These are phyloP conservation scores for Sander vitreus DNA, from an alignment of 2,113 vertebrate species.

Conservation along the genomic window DNA sequence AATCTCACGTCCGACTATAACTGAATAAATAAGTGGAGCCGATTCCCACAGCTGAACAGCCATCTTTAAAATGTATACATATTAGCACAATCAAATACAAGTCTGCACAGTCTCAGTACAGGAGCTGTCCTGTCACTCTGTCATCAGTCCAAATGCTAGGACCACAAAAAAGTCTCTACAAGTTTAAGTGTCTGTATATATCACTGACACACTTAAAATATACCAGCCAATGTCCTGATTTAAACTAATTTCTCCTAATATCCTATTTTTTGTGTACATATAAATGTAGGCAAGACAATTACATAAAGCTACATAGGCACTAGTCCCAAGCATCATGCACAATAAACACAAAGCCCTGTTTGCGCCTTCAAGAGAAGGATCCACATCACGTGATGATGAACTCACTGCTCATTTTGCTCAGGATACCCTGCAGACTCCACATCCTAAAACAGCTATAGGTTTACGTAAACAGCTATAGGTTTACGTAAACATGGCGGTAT, in stretches of 20 bases:
- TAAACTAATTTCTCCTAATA: background rate
- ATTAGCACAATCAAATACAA: background rate
- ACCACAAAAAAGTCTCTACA: too few relatives aligned
- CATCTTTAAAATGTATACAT: background rate
- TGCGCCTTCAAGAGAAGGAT: slow-evolving; percentile 1
- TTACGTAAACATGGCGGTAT: slow-evolving; percentile 33
- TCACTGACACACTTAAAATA: background rate
- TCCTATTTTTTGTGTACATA: background rate
- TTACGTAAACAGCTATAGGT: slow-evolving; percentile 43
- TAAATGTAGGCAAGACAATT: background rate
- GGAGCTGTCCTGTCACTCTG: background rate
- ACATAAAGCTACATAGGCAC: background rate
- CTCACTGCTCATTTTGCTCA: background rate
- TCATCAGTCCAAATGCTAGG: background rate
- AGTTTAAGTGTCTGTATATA: background rate
- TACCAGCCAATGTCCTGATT: background rate
- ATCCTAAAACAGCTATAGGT: slow-evolving; percentile 33
- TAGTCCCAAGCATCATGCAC: background rate
- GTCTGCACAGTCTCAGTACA: background rate
- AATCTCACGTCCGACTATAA: background rate
- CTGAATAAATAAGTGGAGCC: background rate
- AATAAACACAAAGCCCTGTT: slow-evolving; percentile 9
- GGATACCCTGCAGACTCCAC: slow-evolving; percentile 24
- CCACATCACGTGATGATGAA: slow-evolving; percentile 5
- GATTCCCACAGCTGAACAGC: background rate